Conservation (phyloP, 2,113 vertebrate species). For the Clarias macrocephalus region DNA sequence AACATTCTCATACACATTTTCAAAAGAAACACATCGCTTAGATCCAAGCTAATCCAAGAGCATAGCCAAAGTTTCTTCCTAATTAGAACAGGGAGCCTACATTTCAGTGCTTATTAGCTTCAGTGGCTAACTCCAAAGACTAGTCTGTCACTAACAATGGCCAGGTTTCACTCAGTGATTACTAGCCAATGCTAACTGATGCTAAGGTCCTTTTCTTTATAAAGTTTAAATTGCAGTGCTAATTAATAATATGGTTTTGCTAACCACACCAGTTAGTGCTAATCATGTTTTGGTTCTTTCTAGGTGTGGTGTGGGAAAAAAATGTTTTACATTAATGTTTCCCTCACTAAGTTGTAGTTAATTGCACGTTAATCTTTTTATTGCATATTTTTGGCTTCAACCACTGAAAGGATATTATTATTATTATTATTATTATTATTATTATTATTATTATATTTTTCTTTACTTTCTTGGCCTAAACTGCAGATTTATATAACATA, state of each 20-base stretch:
- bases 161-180: neutral
- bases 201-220: neutral
- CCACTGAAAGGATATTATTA: no score
- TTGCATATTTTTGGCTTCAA: neutral
- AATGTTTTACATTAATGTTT: neutral
- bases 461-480: neutral
- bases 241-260: neutral
- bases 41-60: neutral
- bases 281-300: neutral
- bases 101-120: conserved; percentile 2
- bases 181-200: neutral
- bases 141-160: neutral
- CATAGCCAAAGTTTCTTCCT: neutral
- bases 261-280: neutral
- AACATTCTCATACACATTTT: neutral
- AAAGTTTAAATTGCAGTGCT: neutral
- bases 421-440: neutral
- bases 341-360: no score
- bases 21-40: neutral
- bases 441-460: neutral
- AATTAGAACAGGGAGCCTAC: neutral
- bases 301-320: neutral
- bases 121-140: neutral
- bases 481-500: neutral
- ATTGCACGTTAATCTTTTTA: neutral